phyloP scores from a whole-genome alignment of 23 tunicate genomes.

The Clavelina lepadiformis region DNA sequence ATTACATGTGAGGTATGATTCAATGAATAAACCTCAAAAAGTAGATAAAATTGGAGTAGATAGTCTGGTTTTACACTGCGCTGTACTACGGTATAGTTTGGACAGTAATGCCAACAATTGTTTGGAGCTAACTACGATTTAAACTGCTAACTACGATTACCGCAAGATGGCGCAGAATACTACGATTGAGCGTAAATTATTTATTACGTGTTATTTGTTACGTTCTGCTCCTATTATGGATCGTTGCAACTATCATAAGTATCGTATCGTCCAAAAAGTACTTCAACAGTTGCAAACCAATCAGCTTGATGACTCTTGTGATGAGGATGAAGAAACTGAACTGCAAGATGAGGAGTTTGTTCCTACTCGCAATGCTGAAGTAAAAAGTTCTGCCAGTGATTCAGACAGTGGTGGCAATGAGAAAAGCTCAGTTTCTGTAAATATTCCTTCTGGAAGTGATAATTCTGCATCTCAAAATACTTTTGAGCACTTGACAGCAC shows the following conservation, averaged over 20 bases:
- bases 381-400: conserved; percentile 2
- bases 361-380: conserved; percentile 7
- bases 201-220: too few species aligned
- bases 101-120: too few species aligned
- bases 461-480: conserved; percentile 9
- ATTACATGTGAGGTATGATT: too few species aligned
- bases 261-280: conserved; percentile 2
- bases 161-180: too few species aligned
- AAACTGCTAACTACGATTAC: too few species aligned
- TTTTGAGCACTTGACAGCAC: conserved; percentile 7
- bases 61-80: too few species aligned
- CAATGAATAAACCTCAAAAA: too few species aligned
- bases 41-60: too few species aligned
- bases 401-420: background rate
- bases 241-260: conserved; percentile 2
- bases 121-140: too few species aligned
- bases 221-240: background rate
- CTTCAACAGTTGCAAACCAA: conserved; percentile 13
- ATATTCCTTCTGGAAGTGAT: conserved; percentile 17
- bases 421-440: conserved; percentile 8
- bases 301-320: conserved; percentile 12
- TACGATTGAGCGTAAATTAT: too few species aligned
- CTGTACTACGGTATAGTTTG: too few species aligned
- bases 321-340: conserved; percentile 22
- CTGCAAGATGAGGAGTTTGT: background rate